Percentiles rank a stretch among this genome's conserved stretches.
Conservation (phyloP, 2,113 vertebrate genomes). For the Petrocephalus microphthalmus region DNA sequence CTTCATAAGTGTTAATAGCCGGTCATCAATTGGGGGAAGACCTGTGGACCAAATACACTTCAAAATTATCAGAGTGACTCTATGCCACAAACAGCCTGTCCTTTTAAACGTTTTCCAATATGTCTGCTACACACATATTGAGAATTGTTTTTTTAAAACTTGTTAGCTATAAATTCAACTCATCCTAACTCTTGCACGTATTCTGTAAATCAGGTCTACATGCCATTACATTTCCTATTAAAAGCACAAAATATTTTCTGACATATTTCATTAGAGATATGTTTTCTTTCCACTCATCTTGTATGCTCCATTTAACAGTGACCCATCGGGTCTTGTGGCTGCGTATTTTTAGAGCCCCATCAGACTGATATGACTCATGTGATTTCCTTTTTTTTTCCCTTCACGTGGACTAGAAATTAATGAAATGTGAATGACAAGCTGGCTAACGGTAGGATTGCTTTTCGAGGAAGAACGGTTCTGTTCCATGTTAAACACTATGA, state of each 20-base stretch:
- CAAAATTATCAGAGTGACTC: neutral
- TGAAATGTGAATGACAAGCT: slow-evolving; percentile 20
- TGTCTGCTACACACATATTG: neutral
- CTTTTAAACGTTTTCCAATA: neutral
- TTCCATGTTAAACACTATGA: neutral
- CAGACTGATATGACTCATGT: slow-evolving; percentile 8
- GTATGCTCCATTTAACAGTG: slow-evolving; percentile 6
- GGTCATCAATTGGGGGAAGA: neutral
- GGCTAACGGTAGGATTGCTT: neutral
- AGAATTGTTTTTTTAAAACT: neutral
- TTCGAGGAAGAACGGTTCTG: neutral
- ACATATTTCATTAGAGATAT: neutral
- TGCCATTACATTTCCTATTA: neutral
- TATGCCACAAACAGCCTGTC: neutral
- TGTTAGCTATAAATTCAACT: neutral
- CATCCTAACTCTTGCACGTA: neutral
- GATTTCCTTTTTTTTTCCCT: neutral
- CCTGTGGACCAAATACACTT: neutral
- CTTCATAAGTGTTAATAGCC: neutral
- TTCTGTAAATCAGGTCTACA: neutral
- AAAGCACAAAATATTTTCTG: neutral
- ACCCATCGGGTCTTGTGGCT: neutral
- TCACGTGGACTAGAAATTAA: slow-evolving; percentile 1
- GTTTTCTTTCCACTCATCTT: neutral
- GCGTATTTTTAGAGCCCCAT: neutral